These are phyloP conservation scores for Strongylocentrotus purpuratus DNA, from an alignment of 35 echinoderm and acorn worm species.

Conservation along the genomic window DNA sequence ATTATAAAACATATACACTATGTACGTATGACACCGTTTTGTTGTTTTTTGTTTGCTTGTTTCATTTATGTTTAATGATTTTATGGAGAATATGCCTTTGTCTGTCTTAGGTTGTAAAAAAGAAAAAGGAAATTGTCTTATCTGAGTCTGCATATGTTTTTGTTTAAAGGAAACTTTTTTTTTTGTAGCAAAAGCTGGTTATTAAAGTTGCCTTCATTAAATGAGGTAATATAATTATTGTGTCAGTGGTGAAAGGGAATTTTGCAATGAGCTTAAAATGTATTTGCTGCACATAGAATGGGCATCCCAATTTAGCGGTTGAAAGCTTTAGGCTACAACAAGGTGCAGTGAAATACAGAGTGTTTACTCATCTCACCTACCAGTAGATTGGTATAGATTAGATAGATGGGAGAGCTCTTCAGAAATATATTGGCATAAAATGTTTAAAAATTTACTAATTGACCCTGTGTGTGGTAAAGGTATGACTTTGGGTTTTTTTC, in stretches of 20 bases:
- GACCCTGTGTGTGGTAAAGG: too few relatives aligned
- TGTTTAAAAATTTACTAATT: too few relatives aligned
- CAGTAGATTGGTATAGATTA: too few relatives aligned
- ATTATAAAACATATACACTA: background rate
- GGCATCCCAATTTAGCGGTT: background rate
- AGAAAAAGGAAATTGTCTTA: background rate
- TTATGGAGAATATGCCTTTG: background rate
- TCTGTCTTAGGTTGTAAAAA: background rate
- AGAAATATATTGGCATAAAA: too few relatives aligned
- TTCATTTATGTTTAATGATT: background rate
- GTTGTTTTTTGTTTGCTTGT: too few relatives aligned
- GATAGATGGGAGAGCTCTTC: too few relatives aligned
- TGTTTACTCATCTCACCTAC: too few relatives aligned
- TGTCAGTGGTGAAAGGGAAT: background rate
- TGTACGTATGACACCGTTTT: background rate
- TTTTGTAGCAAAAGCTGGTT: too few relatives aligned
- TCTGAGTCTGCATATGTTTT: background rate
- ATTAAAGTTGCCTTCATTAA: background rate
- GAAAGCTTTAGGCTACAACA: background rate
- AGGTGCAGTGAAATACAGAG: too few relatives aligned
- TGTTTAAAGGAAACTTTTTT: background rate
- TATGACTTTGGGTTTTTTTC: too few relatives aligned
- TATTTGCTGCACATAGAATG: background rate
- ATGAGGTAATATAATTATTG: background rate
- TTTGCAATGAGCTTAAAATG: background rate